A percentile compares a stretch with the other conserved stretches of the same genome.
These are phyloP conservation scores for Heliconius melpomene DNA, from an alignment of 1,140 invertebrate species.

Conservation along the genomic window DNA sequence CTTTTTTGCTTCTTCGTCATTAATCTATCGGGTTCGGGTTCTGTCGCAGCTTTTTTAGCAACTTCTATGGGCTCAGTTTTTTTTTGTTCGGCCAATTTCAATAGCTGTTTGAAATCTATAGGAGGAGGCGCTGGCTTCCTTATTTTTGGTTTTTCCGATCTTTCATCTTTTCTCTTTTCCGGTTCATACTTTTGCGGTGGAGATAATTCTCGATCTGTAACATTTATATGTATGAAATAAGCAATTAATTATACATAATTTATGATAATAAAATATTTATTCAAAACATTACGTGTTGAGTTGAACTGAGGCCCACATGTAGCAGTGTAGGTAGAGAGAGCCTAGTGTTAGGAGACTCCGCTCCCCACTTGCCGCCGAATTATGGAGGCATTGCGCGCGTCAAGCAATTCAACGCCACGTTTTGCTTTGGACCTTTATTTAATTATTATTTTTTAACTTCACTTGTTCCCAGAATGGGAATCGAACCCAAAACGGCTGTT, in stretches of 20 bases:
- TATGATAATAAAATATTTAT: too few relatives aligned
- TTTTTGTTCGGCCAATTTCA: conserved; percentile 92
- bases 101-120: conserved; percentile 87
- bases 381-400: neutral
- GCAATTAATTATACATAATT: too few relatives aligned
- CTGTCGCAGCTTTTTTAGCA: conserved; percentile 82
- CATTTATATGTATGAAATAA: neutral
- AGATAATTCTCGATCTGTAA: conserved; percentile 18
- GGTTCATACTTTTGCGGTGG: conserved; percentile 72
- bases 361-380: neutral
- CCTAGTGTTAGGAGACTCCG: neutral
- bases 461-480: neutral
- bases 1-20: conserved; percentile 91
- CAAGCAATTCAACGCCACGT: neutral
- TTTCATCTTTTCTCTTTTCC: conserved; percentile 79
- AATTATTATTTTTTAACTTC: too few relatives aligned
- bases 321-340: neutral
- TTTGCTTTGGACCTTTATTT: neutral
- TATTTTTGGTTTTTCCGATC: conserved; percentile 82
- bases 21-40: conserved; percentile 84
- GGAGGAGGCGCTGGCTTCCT: conserved; percentile 83
- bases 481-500: neutral
- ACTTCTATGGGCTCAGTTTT: conserved; percentile 87
- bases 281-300: too few relatives aligned
- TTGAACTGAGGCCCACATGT: too few relatives aligned